phyloP scores from a whole-genome alignment of 64 coral and sea anemone species.

The Pocillopora verrucosa region DNA sequence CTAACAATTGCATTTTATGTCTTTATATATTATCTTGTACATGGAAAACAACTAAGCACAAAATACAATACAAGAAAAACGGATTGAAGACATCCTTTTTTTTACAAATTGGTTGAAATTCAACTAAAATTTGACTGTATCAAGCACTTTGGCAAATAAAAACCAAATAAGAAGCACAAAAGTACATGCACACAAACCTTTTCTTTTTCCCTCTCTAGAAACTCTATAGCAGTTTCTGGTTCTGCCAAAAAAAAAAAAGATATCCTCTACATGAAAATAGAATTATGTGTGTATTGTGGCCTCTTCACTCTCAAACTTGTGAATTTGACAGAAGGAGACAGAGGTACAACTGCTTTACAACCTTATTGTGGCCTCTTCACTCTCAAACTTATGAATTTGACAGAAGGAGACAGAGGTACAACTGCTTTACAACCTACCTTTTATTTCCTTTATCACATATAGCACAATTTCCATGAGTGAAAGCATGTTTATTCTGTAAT shows the following conservation, averaged over 20 bases:
- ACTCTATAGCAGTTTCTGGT: slow-evolving; percentile 86
- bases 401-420: neutral
- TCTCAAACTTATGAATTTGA: neutral
- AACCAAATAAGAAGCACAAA: neutral
- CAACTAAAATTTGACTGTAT: too few species aligned
- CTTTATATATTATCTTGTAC: too few species aligned
- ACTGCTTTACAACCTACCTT: slow-evolving; percentile 44
- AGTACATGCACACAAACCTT: slow-evolving; percentile 50
- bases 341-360: neutral
- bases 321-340: neutral
- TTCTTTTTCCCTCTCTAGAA: slow-evolving; percentile 83
- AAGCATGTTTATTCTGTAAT: slow-evolving; percentile 88
- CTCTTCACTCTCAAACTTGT: neutral
- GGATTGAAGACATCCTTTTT: too few species aligned
- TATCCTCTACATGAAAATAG: neutral
- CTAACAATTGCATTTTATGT: neutral
- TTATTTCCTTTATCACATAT: slow-evolving; percentile 80
- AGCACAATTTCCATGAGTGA: slow-evolving; percentile 92
- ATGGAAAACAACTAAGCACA: too few species aligned
- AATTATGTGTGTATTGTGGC: neutral
- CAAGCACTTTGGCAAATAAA: neutral
- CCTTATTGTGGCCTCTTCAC: neutral
- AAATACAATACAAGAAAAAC: too few species aligned
- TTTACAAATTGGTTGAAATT: too few species aligned
- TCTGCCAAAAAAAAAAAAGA: slow-evolving; percentile 44